Base-by-base conservation (phyloP, 2,797 vertebrate genomes). In the Yasuhikotakia modesta region DNA sequence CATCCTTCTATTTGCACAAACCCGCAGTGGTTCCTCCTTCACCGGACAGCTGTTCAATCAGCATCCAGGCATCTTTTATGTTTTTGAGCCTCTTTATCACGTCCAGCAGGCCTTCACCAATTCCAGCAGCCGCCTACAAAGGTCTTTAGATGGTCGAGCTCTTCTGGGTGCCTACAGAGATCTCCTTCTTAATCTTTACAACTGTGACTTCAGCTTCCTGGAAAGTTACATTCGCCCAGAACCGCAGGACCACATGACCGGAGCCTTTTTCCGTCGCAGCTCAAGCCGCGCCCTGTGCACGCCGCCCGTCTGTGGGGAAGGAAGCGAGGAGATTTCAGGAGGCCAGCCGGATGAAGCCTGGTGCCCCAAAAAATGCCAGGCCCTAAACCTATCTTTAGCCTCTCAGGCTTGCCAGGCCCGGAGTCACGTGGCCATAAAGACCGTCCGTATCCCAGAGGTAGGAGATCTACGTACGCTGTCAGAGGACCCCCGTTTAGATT, bases 31-130 rank as follows among this genome's bases (percentile, higher is more conserved):
- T 45, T 95, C 94, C 2, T 95, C 94, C 60, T 95, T 95, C 84
- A 91, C 94, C 0, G 94, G 94, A 4, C 94, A 95, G 83, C 89
- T 95, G 46, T 92, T 95, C 79, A 95, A 94, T 87, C 94, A 95
- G 82, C 92, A 95, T 85, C 90, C 93, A 0, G 88, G 84, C 16
- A 83, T 95, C 78, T 95, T 95, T 85, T 95, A 95, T 1, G 85
- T 95, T 76, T 94, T 91, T 55, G 94, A 95, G 79, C 95, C 94
- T 0, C 93, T 94, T 76, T 95, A 93, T 75, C 94, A 95, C 2
- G 90, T 93, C 63, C 92, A 94, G 82, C 91, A 93, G 83, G 91
- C 90, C 48, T 93, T 95, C 82, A 90, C 86, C 6, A 90, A 93
- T 74, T 90, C 91, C 74, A 93, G 89, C 82, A 88, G 88, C 67